These are phyloP conservation scores for Athalia circularis DNA, from an alignment of 2,888 invertebrate genomes.

Conservation along the genomic window DNA sequence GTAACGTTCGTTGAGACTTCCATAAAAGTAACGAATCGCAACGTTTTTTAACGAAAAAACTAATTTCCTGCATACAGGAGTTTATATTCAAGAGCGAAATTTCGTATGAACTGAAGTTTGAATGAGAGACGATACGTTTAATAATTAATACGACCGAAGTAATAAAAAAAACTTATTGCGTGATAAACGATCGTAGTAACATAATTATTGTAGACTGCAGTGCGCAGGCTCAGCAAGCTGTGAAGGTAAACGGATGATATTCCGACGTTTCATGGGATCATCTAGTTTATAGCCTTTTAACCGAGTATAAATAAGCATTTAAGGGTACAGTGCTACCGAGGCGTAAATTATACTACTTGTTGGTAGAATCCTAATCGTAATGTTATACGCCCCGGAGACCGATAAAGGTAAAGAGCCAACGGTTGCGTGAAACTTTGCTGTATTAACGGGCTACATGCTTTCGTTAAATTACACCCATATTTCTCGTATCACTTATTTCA, in stretches of 20 bases:
- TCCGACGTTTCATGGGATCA: not conserved
- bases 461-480: not conserved
- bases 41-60: too few species aligned
- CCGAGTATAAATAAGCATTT: not conserved
- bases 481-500: not conserved
- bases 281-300: not conserved
- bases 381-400: conserved; percentile 3
- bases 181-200: too few species aligned
- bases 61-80: too few species aligned
- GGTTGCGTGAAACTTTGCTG: not conserved
- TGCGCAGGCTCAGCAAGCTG: too few species aligned
- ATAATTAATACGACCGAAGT: too few species aligned
- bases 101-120: too few species aligned
- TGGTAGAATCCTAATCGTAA: conserved; percentile 15
- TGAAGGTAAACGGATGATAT: not conserved
- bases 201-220: too few species aligned
- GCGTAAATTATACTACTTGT: conserved; percentile 5
- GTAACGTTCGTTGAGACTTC: too few species aligned
- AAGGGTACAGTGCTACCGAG: not conserved
- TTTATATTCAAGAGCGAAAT: too few species aligned
- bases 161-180: too few species aligned
- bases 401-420: conserved; percentile 6
- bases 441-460: not conserved
- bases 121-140: too few species aligned
- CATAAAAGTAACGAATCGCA: too few species aligned